Base-by-base conservation (phyloP, 2,113 vertebrate species). In the Pogonocichla stellata region DNA sequence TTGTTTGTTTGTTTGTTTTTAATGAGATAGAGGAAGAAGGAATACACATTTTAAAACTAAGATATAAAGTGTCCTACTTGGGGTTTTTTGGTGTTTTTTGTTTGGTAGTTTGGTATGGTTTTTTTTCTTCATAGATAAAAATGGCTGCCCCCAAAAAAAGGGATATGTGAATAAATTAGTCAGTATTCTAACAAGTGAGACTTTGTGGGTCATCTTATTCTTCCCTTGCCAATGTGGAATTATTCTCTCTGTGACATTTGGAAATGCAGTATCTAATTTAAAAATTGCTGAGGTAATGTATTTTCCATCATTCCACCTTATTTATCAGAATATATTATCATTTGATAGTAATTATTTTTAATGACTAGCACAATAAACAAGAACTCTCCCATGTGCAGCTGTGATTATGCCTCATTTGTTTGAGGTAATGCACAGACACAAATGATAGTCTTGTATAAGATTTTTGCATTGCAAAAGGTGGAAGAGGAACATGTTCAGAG, bases 41-140 rank as follows among this genome's bases (percentile, higher is more conserved):
- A 86, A 24, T 31, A 40, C 17, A 36, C 8, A 22, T 16, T 45
- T 82, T 33, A 24, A 48, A 48, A 48, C 47, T 48, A 48, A 87
- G 74, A 66, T 34, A 38, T 75, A n/a, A 54, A 10, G 12, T 65
- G 20, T 19, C 15, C 24, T 92, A 24, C n/a, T 25, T 80, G 0
- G 4, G 15, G 0, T 0, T 4, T 16, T 8, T 4, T 8, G 14
- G 9, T 36, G 31, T 12, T 53, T 4, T 3, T 6, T 20, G 7
- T 6, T 6, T 14, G 5, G 2, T 5, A 17, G 7, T n/a, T 25
- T 60, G 23, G 13, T 73, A 26, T 45, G 9, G 33, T 11, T 61
- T 36, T 36, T 51, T 13, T 77, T 36, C 31, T 71, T 61, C 3
- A 8, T 61, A 23, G 28, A 50, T 66, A 67, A 92, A 53, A 89